phyloP scores from a whole-genome alignment of 2,888 invertebrate genomes.

The Cerceris rybyensis region DNA sequence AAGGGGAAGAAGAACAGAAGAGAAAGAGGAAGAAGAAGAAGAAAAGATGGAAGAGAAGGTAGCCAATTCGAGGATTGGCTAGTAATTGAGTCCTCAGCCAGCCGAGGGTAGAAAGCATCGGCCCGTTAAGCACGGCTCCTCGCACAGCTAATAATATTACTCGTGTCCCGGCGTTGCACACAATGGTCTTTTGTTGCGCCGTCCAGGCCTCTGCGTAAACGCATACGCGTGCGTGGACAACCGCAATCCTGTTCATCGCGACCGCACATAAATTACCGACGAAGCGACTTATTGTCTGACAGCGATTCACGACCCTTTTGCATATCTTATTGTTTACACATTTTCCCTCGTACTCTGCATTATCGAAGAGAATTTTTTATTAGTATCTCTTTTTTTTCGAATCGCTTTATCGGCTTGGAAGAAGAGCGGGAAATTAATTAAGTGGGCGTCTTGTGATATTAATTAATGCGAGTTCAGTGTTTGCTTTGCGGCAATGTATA shows the following conservation, averaged over 20 bases:
- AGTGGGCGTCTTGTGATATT: no score
- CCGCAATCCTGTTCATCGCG: background rate
- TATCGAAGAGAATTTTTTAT: background rate
- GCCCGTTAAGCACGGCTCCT: conserved; percentile 60
- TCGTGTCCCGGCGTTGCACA: conserved; percentile 59
- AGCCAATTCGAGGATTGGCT: conserved; percentile 56
- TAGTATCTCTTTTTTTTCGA: background rate
- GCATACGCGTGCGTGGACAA: conserved; percentile 36
- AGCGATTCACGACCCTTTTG: background rate
- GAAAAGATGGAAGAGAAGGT: conserved; percentile 36
- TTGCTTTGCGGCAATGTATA: no score
- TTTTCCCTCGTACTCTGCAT: background rate
- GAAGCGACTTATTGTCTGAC: conserved; percentile 15
- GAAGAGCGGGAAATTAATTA: no score
- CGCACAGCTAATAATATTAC: conserved; percentile 75
- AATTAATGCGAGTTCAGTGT: no score
- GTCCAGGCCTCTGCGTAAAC: conserved; percentile 26
- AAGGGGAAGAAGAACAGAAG: background rate
- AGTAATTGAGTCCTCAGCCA: conserved; percentile 73
- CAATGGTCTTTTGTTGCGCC: conserved; percentile 77
- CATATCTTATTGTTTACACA: background rate
- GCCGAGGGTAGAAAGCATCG: conserved; percentile 61
- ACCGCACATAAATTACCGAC: conserved; percentile 21
- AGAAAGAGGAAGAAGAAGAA: background rate
- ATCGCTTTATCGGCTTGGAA: no score